Evolutionary conservation across 37 sponge, comb jelly and placozoan species (phyloP).

Genomic region (Beroe forskalii): DNA sequence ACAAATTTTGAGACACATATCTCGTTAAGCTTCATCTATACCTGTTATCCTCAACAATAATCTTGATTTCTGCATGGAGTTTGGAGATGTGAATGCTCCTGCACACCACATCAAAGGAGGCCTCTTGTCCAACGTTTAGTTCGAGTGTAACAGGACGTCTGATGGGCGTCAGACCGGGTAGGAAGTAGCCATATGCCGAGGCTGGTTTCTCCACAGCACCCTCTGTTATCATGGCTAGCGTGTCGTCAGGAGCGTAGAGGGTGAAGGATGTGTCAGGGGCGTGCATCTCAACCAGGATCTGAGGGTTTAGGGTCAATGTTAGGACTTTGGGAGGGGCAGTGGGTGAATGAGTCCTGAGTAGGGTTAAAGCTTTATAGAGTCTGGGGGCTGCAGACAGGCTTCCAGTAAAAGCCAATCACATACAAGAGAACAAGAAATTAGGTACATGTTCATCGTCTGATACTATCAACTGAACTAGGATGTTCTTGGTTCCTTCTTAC

Average conservation of each 20-base stretch:
- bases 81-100: conserved; percentile 47
- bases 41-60: conserved; percentile 62
- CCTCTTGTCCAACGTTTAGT: conserved; percentile 68
- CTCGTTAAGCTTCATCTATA: neutral
- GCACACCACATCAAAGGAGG: conserved; percentile 69
- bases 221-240: conserved; percentile 56
- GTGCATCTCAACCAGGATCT: conserved; percentile 45
- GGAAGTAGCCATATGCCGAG: neutral
- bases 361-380: no score
- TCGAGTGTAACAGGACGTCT: conserved; percentile 65
- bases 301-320: no score
- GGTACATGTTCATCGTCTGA: no score
- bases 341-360: no score
- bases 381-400: no score
- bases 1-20: neutral
- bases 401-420: no score
- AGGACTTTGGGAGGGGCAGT: no score
- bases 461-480: no score
- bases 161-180: conserved; percentile 34
- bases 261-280: conserved; percentile 70
- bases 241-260: conserved; percentile 24
- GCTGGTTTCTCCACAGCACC: conserved; percentile 33
- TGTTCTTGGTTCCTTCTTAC: conserved; percentile 51
- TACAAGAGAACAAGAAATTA: no score
- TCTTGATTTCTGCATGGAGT: conserved; percentile 46